phyloP scores from a whole-genome alignment of 2,888 invertebrate genomes.

The Pollenia amentaria region DNA sequence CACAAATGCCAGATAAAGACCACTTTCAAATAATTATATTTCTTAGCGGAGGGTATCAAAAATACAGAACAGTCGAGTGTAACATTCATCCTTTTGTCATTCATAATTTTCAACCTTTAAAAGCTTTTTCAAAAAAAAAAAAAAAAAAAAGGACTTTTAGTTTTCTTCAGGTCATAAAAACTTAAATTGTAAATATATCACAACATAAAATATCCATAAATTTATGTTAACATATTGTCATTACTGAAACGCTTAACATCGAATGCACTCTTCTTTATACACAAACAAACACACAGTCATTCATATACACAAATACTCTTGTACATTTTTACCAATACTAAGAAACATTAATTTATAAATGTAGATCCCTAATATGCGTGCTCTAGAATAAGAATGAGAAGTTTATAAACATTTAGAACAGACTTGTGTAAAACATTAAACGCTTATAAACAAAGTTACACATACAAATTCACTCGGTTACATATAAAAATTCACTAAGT shows the following conservation, averaged over 20 bases:
- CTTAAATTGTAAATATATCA: conserved; percentile 25
- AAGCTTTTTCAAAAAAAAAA: not conserved
- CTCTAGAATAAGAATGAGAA: not conserved
- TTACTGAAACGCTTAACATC: conserved; percentile 66
- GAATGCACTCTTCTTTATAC: conserved; percentile 1
- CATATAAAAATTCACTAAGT: not conserved
- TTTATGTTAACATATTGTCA: conserved; percentile 68
- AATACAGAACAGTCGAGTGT: too few species aligned
- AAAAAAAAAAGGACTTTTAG: not conserved
- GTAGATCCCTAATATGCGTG: conserved; percentile 24
- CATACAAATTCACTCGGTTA: not conserved
- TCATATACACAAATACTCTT: not conserved
- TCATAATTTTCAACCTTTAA: too few species aligned
- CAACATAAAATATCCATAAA: conserved; percentile 61
- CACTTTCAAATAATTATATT: too few species aligned
- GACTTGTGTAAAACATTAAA: conserved; percentile 19
- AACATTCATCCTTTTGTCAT: too few species aligned
- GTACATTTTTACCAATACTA: not conserved
- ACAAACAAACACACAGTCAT: not conserved
- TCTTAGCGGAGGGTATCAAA: too few species aligned
- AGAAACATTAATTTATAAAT: conserved; percentile 10
- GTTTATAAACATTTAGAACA: conserved; percentile 43
- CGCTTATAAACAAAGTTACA: conserved; percentile 39
- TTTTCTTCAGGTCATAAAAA: conserved; percentile 31
- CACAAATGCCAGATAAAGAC: too few species aligned